phyloP scores from a whole-genome alignment of 2,888 invertebrate species.

The Drosophila yooni region DNA sequence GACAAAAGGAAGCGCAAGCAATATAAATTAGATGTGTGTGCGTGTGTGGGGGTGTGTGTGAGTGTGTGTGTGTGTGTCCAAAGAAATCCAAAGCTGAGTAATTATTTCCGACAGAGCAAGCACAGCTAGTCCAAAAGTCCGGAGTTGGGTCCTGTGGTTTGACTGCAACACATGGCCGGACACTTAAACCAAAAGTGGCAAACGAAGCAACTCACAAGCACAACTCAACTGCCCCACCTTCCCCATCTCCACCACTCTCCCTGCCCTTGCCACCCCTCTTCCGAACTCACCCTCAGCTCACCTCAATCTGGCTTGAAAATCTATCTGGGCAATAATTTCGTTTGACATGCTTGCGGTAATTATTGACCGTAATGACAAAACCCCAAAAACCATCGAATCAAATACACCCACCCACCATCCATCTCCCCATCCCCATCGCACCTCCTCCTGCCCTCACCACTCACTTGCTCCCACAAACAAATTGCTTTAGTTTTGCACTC shows the following conservation, averaged over 20 bases:
- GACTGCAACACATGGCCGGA: constrained; percentile 81
- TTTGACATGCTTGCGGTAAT: constrained; percentile 84
- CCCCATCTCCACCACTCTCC: not conserved
- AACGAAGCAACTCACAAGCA: constrained; percentile 31
- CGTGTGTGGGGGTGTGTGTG: constrained; percentile 22
- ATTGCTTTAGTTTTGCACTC: constrained; percentile 74
- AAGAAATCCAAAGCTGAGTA: constrained; percentile 73
- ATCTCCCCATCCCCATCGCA: no score
- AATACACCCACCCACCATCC: constrained; percentile 1
- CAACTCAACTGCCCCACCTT: not conserved
- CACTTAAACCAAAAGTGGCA: constrained; percentile 69
- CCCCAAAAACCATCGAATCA: constrained; percentile 64
- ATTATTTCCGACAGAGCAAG: constrained; percentile 77
- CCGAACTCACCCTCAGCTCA: not conserved
- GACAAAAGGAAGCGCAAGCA: constrained; percentile 78
- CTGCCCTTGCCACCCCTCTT: not conserved
- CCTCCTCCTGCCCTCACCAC: not conserved
- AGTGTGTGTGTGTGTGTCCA: constrained; percentile 13
- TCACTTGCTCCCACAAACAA: constrained; percentile 45
- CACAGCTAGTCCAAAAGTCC: constrained; percentile 16
- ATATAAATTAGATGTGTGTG: constrained; percentile 77
- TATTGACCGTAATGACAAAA: constrained; percentile 84
- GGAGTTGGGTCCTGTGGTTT: constrained; percentile 67
- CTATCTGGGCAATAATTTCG: constrained; percentile 82
- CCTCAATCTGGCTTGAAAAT: constrained; percentile 51